Evolutionary conservation across 2,797 vertebrate genomes (phyloP).

Genomic region (Cossypha caffra): DNA sequence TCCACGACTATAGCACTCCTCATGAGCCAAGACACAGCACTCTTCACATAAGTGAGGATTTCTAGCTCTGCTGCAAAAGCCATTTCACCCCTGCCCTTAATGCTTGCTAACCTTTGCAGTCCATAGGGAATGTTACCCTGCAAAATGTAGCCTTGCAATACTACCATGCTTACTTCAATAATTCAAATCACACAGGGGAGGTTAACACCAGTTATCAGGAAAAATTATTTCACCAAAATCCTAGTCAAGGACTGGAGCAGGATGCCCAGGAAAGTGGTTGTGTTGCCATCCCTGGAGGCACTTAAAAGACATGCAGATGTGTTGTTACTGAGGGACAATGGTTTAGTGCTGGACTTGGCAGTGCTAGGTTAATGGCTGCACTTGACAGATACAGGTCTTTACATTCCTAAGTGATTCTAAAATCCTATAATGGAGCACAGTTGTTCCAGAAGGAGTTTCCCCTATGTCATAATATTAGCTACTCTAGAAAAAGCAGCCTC

Average conservation of each 20-base stretch:
- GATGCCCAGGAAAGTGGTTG: neutral
- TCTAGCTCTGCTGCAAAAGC: neutral
- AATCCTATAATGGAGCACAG: neutral
- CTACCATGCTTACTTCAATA: neutral
- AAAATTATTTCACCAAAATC: neutral
- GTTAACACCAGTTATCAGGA: neutral
- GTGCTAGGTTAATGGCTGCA: neutral
- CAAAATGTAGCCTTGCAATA: neutral
- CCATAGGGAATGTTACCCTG: neutral
- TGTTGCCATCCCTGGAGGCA: neutral
- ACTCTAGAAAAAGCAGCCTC: neutral
- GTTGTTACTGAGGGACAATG: neutral
- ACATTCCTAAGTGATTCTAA: neutral
- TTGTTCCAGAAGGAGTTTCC: neutral
- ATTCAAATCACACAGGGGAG: neutral
- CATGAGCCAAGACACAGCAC: neutral
- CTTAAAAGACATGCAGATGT: neutral
- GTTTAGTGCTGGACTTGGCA: neutral
- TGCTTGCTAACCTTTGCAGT: neutral
- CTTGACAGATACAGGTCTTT: neutral
- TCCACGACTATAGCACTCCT: neutral
- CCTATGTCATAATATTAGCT: rapidly evolving
- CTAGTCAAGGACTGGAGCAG: neutral
- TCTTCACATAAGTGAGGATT: rapidly evolving
- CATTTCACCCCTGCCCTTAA: neutral